phyloP scores from a whole-genome alignment of 2,888 invertebrate species.

The Cerceris ruficornis region DNA sequence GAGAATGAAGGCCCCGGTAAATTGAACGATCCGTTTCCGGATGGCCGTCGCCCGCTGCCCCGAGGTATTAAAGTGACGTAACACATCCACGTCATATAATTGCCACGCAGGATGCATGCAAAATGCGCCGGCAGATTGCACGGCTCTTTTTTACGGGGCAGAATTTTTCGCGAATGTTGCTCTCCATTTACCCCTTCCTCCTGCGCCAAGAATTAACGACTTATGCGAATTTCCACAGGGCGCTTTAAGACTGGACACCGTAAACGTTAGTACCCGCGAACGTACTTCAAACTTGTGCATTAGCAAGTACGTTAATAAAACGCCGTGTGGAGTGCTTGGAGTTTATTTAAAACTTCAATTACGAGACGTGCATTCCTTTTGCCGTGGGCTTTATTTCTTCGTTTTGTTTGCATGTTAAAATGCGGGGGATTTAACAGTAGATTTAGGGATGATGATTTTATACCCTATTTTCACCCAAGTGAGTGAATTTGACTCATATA shows the following conservation, averaged over 20 bases:
- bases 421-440: too few relatives aligned
- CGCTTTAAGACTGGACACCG: conserved; percentile 27
- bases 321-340: too few relatives aligned
- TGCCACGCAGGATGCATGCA: conserved; percentile 49
- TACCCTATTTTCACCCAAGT: too few relatives aligned
- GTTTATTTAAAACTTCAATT: too few relatives aligned
- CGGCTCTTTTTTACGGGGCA: conserved; percentile 2
- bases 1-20: conserved; percentile 48
- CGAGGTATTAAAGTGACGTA: conserved; percentile 41
- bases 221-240: conserved; percentile 15
- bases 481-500: too few relatives aligned
- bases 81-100: conserved; percentile 47
- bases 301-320: too few relatives aligned
- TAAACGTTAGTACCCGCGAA: background rate
- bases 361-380: too few relatives aligned
- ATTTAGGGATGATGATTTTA: too few relatives aligned
- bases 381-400: too few relatives aligned
- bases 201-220: conserved; percentile 48
- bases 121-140: conserved; percentile 42
- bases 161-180: conserved; percentile 39
- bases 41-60: conserved; percentile 9
- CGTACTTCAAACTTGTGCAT: conserved; percentile 1
- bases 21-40: conserved; percentile 59
- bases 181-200: too few relatives aligned
- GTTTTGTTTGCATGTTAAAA: too few relatives aligned